Base-by-base conservation (phyloP, 2,888 invertebrate genomes). In the Acrobasis consociella region DNA sequence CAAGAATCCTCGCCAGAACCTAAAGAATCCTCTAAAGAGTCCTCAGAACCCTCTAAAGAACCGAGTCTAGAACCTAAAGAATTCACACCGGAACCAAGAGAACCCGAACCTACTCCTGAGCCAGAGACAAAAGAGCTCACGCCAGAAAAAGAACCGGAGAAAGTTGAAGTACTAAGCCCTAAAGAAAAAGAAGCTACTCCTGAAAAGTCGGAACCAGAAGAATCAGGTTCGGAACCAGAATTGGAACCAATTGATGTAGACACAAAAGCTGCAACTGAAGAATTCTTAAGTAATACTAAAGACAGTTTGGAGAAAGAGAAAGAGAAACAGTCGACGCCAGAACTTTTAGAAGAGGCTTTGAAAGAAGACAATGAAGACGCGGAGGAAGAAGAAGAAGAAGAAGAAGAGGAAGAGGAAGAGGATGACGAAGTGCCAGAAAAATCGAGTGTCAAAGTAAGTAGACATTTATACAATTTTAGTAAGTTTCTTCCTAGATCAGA, bases 381-480 rank as follows among this genome's bases (percentile, higher is more conserved):
- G 3, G 69, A 64, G 7, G 63, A 62, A 11, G 64, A 59, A 17
- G 66, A 60, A 66, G 80, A 69, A n/a, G n/a, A n/a, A n/a, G n/a
- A n/a, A n/a, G n/a, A n/a, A n/a, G n/a, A n/a, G 46, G 72, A 65
- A 64, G 78, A 72, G 51, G 87, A 81, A 13, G 79, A 74, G 8
- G 72, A 72, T 49, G 77, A 75, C n/a, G 89, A 83, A 58, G 83
- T 81, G 42, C 76, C 74, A 56, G 86, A 84, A 59, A 87, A 83
- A 62, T 81, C 87, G 17, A 87, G 85, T 62, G 91, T 93, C 9
- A 93, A 93, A 81, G 93, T 93, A 71, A 86, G 84, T 68, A 55
- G 15, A 5, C 31, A 46, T 50, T 62, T 50, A 5, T 49, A 13
- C 7, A 10, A 31, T 31, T 31, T 5, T 31, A 31, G 31, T 8